These are phyloP conservation scores for Centropus bengalensis DNA, from an alignment of 2,113 vertebrate species.

Conservation along the genomic window DNA sequence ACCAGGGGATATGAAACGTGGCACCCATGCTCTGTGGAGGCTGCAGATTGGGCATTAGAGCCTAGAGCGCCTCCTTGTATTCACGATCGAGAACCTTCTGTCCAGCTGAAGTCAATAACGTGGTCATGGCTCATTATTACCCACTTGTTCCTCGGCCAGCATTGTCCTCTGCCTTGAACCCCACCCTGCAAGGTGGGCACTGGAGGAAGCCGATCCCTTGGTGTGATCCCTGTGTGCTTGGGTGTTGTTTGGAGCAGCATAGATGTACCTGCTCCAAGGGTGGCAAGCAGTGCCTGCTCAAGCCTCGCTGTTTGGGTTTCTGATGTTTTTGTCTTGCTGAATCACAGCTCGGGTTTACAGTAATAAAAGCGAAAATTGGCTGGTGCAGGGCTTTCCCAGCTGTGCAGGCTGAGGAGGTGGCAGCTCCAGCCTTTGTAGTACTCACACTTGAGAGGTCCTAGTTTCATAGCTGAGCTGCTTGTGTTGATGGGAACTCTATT, in stretches of 20 bases:
- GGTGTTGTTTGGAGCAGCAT: background rate
- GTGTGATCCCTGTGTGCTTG: background rate
- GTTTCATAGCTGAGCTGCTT: background rate
- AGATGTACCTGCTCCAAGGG: fast-evolving
- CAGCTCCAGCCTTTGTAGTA: background rate
- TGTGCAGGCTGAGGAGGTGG: background rate
- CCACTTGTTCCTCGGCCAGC: background rate
- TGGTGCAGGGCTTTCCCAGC: background rate
- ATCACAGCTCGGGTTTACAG: background rate
- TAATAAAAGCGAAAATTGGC: background rate
- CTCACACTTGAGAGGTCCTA: background rate
- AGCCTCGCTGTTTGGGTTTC: background rate
- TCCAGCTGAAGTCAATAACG: background rate
- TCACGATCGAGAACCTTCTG: fast-evolving
- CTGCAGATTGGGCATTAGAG: background rate
- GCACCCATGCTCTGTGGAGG: fast-evolving
- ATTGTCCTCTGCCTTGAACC: constrained; percentile 12
- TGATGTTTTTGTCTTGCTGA: background rate
- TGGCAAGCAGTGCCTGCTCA: background rate
- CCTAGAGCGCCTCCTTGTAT: fast-evolving
- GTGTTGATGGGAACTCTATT: background rate
- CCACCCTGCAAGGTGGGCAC: constrained; percentile 19
- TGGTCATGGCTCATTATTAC: background rate
- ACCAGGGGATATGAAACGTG: background rate
- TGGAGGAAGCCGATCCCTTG: background rate